phyloP scores from a whole-genome alignment of 2,888 invertebrate genomes.

The Polia nebulosa region DNA sequence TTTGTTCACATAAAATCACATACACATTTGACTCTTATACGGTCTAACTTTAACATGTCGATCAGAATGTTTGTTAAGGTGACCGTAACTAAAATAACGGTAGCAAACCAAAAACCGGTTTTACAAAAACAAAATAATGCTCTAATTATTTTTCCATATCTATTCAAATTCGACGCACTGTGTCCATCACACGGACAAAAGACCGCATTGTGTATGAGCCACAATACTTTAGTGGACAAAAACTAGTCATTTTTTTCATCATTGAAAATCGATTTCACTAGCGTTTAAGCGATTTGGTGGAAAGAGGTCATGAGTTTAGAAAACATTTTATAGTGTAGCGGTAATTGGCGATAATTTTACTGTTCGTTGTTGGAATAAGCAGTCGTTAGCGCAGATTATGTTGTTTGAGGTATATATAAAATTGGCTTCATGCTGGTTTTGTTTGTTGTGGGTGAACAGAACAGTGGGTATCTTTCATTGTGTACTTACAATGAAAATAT shows the following conservation, averaged over 20 bases:
- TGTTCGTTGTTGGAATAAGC: conserved; percentile 53
- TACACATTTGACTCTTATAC: not conserved
- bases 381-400: conserved; percentile 21
- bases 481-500: not conserved
- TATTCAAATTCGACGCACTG: conserved; percentile 29
- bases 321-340: conserved; percentile 42
- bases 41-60: too few species aligned
- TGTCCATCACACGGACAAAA: conserved; percentile 42
- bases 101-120: conserved; percentile 9
- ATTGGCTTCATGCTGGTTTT: conserved; percentile 4
- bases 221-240: conserved; percentile 36
- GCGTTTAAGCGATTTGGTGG: conserved; percentile 33
- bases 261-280: conserved; percentile 53
- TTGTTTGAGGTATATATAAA: conserved; percentile 7
- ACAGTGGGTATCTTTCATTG: not conserved
- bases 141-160: conserved; percentile 48
- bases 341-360: conserved; percentile 64
- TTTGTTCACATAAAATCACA: not conserved
- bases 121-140: conserved; percentile 7
- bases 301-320: conserved; percentile 62
- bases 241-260: conserved; percentile 26
- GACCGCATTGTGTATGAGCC: conserved; percentile 31
- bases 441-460: not conserved
- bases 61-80: not conserved
- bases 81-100: conserved; percentile 15